phyloP scores from a whole-genome alignment of 1,140 invertebrate species.

The Oryzaephilus surinamensis region DNA sequence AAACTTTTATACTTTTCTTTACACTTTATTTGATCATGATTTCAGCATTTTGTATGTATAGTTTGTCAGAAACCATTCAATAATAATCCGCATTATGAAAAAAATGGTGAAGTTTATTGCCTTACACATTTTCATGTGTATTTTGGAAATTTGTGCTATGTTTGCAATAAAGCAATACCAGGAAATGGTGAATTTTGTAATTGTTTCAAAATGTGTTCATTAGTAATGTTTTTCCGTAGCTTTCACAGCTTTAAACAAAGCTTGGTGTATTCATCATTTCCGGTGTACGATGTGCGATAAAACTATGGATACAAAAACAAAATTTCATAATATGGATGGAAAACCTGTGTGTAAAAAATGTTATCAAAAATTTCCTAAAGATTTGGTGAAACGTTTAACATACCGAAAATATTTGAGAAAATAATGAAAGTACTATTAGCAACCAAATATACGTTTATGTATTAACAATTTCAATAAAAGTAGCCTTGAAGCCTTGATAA shows the following conservation, averaged over 20 bases:
- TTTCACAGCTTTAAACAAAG: conserved; percentile 96
- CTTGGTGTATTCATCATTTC: conserved; percentile 99
- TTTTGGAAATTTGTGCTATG: conserved; percentile 97
- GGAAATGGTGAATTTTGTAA: conserved; percentile 73
- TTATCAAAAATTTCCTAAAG: conserved; percentile 92
- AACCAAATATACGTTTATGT: too few relatives aligned
- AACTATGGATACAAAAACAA: conserved; percentile 96
- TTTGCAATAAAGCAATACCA: conserved; percentile 96
- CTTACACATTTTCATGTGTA: conserved; percentile 98
- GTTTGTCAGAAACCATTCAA: conserved; percentile 99
- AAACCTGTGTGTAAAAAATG: conserved; percentile 98
- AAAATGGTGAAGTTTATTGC: conserved; percentile 97
- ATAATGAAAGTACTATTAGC: too few relatives aligned
- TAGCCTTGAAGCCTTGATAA: too few relatives aligned
- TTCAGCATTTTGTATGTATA: conserved; percentile 96
- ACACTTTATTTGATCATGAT: conserved; percentile 22
- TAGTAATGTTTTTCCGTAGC: conserved; percentile 50
- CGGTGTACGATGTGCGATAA: conserved; percentile 96
- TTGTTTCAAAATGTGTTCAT: not conserved
- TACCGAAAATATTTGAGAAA: too few relatives aligned
- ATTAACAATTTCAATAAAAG: too few relatives aligned
- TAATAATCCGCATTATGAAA: conserved; percentile 97
- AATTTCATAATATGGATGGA: conserved; percentile 98
- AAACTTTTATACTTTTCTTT: conserved; percentile 1
- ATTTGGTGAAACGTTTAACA: conserved; percentile 80